Conservation (phyloP, 2,888 invertebrate genomes). For the Dicyrtoma fusca region DNA sequence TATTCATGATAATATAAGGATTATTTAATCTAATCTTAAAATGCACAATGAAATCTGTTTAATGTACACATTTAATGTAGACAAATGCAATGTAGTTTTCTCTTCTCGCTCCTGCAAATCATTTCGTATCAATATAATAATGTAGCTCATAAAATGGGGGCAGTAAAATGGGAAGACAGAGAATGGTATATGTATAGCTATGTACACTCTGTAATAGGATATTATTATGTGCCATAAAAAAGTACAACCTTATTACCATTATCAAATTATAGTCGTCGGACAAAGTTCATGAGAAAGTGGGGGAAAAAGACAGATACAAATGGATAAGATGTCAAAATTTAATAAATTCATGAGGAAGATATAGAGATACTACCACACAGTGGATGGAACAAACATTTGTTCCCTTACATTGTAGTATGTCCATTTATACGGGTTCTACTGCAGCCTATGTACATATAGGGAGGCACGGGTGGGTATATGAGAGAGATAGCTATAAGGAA, state of each 20-base stretch:
- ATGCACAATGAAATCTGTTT: too few relatives aligned
- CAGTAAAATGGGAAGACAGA: background rate
- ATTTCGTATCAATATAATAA: too few relatives aligned
- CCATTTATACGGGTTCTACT: background rate
- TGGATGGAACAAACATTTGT: too few relatives aligned
- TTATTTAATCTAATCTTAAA: too few relatives aligned
- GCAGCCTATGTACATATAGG: background rate
- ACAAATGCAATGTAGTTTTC: too few relatives aligned
- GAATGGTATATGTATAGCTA: background rate
- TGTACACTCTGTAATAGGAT: background rate
- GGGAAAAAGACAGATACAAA: slow-evolving; percentile 26
- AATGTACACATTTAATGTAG: too few relatives aligned
- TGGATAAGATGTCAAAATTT: slow-evolving; percentile 17
- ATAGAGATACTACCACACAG: too few relatives aligned
- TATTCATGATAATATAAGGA: too few relatives aligned
- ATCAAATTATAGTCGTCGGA: background rate
- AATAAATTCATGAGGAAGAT: slow-evolving; percentile 18
- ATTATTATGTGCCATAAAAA: background rate
- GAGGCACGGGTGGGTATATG: too few relatives aligned
- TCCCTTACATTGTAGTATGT: background rate
- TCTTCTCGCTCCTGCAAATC: too few relatives aligned
- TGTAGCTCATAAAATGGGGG: background rate
- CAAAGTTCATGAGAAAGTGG: background rate
- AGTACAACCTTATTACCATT: background rate
- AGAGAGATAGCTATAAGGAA: too few relatives aligned